A percentile compares a stretch with the other conserved stretches of the same genome.
Evolutionary conservation across 2,113 vertebrate species (phyloP).

Genomic region (Chloebia gouldiae): DNA sequence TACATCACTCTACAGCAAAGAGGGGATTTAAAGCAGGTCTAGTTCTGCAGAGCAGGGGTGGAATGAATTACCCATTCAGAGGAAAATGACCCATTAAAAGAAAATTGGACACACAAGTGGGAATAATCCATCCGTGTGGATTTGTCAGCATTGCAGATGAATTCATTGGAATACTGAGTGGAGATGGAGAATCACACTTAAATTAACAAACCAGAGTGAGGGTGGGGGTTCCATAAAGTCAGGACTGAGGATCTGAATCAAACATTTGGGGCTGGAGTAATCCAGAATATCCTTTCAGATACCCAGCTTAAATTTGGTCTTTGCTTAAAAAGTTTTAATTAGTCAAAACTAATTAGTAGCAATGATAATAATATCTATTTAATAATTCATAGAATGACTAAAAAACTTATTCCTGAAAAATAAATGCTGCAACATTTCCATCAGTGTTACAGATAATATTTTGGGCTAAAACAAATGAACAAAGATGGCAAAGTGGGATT

Average conservation of each 20-base stretch:
- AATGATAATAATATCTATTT: not conserved
- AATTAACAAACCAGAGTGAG: not conserved
- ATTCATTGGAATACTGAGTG: not conserved
- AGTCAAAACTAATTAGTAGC: not conserved
- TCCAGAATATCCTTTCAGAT: not conserved
- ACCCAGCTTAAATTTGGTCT: not conserved
- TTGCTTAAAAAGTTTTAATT: not conserved
- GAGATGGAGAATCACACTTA: not conserved
- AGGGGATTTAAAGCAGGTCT: not conserved
- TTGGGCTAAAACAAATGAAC: constrained; percentile 6
- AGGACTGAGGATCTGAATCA: not conserved
- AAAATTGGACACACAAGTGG: constrained; percentile 5
- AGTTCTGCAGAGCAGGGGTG: not conserved
- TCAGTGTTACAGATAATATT: not conserved
- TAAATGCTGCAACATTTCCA: not conserved
- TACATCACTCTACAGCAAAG: not conserved
- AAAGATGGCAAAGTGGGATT: constrained; percentile 3
- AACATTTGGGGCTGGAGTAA: not conserved
- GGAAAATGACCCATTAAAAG: constrained; percentile 14
- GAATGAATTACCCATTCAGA: constrained; percentile 3
- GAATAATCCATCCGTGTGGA: not conserved
- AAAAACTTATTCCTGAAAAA: not conserved
- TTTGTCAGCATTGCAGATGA: not conserved
- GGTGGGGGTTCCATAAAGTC: not conserved
- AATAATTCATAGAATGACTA: not conserved